A percentile compares a stretch with the other conserved stretches of the same genome.
These are phyloP conservation scores for Nettapus auritus DNA, from an alignment of 2,113 vertebrate genomes.

Conservation along the genomic window DNA sequence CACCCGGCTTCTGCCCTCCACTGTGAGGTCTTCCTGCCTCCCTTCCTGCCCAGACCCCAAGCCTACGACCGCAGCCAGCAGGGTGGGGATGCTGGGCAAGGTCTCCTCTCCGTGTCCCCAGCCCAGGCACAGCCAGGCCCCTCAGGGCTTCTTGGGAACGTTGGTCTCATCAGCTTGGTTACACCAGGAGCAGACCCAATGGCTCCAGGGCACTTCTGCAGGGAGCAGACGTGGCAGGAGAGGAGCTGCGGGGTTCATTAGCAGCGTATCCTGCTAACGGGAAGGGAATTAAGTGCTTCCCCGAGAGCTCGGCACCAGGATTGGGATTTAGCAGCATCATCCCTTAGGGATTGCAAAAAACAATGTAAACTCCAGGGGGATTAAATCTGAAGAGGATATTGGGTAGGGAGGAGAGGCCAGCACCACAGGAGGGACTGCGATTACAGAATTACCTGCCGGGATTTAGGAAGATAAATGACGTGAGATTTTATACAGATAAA, in stretches of 20 bases:
- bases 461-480: background rate
- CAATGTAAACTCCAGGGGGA: background rate
- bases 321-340: background rate
- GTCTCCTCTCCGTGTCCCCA: background rate
- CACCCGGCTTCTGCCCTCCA: background rate
- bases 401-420: background rate
- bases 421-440: background rate
- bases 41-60: background rate
- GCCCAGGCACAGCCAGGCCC: background rate
- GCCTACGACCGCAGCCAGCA: fast-evolving
- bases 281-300: background rate
- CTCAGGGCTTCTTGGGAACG: background rate
- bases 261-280: background rate
- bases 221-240: background rate
- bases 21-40: background rate
- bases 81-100: background rate
- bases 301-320: background rate
- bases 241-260: background rate
- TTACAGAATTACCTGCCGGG: background rate
- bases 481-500: background rate
- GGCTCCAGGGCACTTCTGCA: fast-evolving
- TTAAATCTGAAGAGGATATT: background rate
- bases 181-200: background rate
- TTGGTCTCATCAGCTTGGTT: background rate
- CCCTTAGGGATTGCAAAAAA: background rate